Base-by-base conservation (phyloP, 2,797 vertebrate species). In the Nannoperca obscura region DNA sequence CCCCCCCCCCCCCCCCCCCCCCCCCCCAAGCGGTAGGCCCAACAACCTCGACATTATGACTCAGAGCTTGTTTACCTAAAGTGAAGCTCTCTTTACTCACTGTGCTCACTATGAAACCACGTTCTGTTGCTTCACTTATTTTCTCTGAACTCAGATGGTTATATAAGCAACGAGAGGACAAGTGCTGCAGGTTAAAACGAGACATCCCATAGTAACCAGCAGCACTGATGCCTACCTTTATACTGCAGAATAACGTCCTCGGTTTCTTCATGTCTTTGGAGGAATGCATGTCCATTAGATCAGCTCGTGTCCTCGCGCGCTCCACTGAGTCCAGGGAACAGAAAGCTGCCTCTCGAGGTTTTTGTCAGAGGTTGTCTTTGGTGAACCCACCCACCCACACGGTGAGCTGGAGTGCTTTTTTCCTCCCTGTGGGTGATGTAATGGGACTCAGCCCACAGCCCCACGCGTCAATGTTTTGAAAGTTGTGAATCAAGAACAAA, bases 161-260 rank as follows among this genome's bases (percentile, higher is more conserved):
- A 27, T 1, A 76, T 71, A 63, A 71, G 68, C 52, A 60, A 0
- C 0, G 30, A 13, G 24, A 8, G 20, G 15, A 42, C 14, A 53
- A 46, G 53, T 30, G 70, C 55, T 24, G 42, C 78, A 63, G 55
- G 71, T 78, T 15, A 44, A 50, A 74, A 68, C 42, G 32, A 19
- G 58, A 32, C 46, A 1, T 30, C 40, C n/a, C 5, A 3, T 10
- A 14, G 54, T n/a, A 22, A 8, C 4, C 42, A 53, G 15, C 9
- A 32, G 53, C 38, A 19, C 30, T 15, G 65, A n/a, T 7, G 49
- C 34, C 34, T 93, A 96, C 95, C 95, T 96, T 96, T 4, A 96
- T 90, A 89, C 84, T 95, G 87, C 65, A 78, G 82, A 89, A 80
- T 3, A 66, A 0, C 1, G 76, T 71, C 68, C 84, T 78, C 0